Conservation (phyloP, 1,140 invertebrate genomes). For the Delia radicum region DNA sequence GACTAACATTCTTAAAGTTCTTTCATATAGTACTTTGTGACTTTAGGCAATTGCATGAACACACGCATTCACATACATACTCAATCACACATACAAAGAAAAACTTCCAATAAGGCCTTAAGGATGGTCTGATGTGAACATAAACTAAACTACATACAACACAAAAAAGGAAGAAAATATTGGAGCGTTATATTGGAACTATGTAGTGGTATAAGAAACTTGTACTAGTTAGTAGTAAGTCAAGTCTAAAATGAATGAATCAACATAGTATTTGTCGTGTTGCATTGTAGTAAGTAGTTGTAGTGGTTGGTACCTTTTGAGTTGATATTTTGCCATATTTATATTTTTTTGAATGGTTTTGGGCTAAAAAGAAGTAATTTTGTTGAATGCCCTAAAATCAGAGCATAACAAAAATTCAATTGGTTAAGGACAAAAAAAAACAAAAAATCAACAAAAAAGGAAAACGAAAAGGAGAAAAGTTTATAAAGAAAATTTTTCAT, state of each 20-base stretch:
- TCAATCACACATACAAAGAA: neutral
- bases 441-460: neutral
- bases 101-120: neutral
- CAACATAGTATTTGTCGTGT: neutral
- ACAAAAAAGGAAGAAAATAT: neutral
- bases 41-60: neutral
- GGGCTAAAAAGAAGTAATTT: slow-evolving; percentile 9
- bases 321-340: slow-evolving; percentile 5
- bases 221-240: neutral
- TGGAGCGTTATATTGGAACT: neutral
- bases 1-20: neutral
- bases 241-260: neutral
- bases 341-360: neutral
- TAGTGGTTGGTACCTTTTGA: neutral
- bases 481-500: neutral
- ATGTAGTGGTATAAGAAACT: neutral
- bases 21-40: neutral
- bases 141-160: neutral
- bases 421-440: slow-evolving; percentile 15
- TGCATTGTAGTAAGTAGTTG: neutral
- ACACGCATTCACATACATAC: slow-evolving; percentile 6
- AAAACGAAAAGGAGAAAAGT: neutral
- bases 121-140: slow-evolving; percentile 3
- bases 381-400: slow-evolving; percentile 20
- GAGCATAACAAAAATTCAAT: slow-evolving; percentile 15